Evolutionary conservation across 2,888 invertebrate genomes (phyloP).

Genomic region (Drosophila anceps): DNA sequence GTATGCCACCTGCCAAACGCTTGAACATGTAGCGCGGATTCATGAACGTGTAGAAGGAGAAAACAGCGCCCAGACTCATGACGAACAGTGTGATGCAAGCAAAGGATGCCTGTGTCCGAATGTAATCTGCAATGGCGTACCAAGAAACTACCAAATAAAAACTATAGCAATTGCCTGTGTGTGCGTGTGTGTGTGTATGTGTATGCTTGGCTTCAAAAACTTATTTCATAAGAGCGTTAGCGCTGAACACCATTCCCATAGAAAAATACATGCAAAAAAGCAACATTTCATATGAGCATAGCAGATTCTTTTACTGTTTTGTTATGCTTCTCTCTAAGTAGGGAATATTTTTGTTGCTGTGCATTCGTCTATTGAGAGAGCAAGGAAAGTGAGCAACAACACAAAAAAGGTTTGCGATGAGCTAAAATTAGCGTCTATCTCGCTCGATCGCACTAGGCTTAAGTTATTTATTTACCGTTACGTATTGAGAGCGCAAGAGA

Average conservation of each 20-base stretch:
- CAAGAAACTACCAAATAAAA: constrained; percentile 61
- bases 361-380: neutral
- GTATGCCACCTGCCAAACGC: constrained; percentile 92
- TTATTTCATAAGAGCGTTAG: too few species aligned
- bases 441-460: neutral
- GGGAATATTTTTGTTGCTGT: neutral
- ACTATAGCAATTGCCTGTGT: neutral
- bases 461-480: neutral
- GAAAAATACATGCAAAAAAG: neutral
- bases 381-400: neutral
- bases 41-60: constrained; percentile 93
- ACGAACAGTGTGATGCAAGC: constrained; percentile 92
- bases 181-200: neutral
- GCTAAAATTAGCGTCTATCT: constrained; percentile 10
- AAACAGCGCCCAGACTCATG: constrained; percentile 92
- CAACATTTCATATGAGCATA: neutral
- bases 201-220: neutral
- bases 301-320: neutral
- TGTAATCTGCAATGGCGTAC: constrained; percentile 88
- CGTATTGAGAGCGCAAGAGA: neutral
- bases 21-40: constrained; percentile 96
- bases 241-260: neutral
- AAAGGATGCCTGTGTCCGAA: constrained; percentile 93
- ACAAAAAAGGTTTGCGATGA: too few species aligned
- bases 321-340: neutral